Percentiles rank a stretch among this genome's conserved stretches.
These are phyloP conservation scores for Rhyacophila evoluta DNA, from an alignment of 2,888 invertebrate species.

Conservation along the genomic window DNA sequence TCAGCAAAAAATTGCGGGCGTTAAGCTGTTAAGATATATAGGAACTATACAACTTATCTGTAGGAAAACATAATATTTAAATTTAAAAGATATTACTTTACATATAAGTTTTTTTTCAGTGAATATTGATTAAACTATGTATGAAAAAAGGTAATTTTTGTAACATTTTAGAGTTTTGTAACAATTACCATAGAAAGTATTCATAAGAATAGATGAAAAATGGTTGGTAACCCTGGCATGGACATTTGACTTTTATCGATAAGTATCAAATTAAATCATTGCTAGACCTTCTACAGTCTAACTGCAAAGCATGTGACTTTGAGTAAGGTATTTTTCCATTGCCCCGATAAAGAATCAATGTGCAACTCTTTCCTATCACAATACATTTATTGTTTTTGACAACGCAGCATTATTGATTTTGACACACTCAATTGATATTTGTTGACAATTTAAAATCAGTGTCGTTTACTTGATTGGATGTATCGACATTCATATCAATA, in stretches of 20 bases:
- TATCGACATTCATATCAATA: background rate
- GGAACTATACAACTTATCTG: no score
- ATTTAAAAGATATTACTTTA: no score
- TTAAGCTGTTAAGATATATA: no score
- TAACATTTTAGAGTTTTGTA: no score
- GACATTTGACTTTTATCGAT: background rate
- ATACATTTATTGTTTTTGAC: slow-evolving; percentile 25
- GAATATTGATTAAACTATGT: no score
- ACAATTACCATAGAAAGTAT: no score
- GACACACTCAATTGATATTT: slow-evolving; percentile 50
- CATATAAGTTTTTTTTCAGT: no score
- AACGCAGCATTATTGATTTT: slow-evolving; percentile 39
- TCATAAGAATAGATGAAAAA: no score
- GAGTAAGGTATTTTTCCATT: background rate
- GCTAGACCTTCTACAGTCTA: background rate
- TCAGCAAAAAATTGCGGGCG: no score
- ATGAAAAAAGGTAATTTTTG: no score
- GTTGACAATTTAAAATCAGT: slow-evolving; percentile 27
- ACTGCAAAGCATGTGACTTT: background rate
- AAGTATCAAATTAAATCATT: background rate
- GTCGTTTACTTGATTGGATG: background rate
- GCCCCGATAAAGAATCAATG: background rate
- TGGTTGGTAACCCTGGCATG: no score
- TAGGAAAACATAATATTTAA: no score
- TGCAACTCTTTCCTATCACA: slow-evolving; percentile 2